Evolutionary conservation across 2,888 invertebrate species (phyloP), one percentile per base, ranked within the genome.

Genomic region (Diadegma fenestrale): DNA sequence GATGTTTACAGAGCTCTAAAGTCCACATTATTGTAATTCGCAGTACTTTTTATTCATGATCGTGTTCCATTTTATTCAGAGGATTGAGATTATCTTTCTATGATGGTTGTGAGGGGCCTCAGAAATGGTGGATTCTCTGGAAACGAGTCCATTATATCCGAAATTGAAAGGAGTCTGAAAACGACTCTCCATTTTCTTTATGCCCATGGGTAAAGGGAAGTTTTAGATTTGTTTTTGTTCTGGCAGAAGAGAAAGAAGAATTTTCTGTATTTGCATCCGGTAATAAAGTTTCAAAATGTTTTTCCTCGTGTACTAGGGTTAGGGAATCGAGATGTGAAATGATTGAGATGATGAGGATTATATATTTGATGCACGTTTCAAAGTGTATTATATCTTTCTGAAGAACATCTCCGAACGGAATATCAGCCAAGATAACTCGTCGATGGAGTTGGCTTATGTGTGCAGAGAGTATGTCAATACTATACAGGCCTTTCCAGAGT

Each of bases 401-500:
- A 71, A 71, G 22, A 26, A 22, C 48, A 79, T 61, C 33, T 12
- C 33, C 41, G 54, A 30, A 66, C 58, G 17, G 69, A 78, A 61
- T 30, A 43, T 5, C 17, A 19, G 8, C 30, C 12, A 30, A 58
- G 48, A 48, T n/a, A 69, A 78, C 30, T 43, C 80, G 43, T 58
- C 58, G 73, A 43, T 80, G 26, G 76, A 64, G 33, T 26, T 14
- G 64, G 22, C 37, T 48, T 64, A 37, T 48, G 33, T 19, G 64
- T 58, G 17, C 19, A 22, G 14, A 54, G 77, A 54, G 51, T 54
- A 43, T 68, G 54, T 68, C 64, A 68, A 80, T 54, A 66, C 54
- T 33, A n/a, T n/a, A 30, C 5, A 33, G 73, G 14, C 73, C 22
- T 73, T 73, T 75, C 68, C 77, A 72, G n/a, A n/a, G 72, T 77